Percentiles rank a stretch among this genome's conserved stretches.
Evolutionary conservation across 1,140 invertebrate species (phyloP).

Genomic region (Pseudoatta argentina): DNA sequence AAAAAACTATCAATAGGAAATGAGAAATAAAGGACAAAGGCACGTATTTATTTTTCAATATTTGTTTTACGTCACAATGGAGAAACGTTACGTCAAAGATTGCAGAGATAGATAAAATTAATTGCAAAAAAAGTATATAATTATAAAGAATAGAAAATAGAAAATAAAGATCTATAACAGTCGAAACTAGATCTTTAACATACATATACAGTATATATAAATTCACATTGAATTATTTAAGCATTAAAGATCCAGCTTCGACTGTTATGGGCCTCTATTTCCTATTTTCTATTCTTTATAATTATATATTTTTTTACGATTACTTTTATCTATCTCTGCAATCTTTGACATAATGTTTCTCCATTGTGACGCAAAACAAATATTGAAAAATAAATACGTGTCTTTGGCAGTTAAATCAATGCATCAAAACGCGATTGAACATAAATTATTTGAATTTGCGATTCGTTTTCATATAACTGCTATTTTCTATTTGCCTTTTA

Average conservation of each 20-base stretch:
- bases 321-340: conserved; percentile 6
- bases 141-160: background rate
- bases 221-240: too few relatives aligned
- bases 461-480: conserved; percentile 1
- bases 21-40: background rate
- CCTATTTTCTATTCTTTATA: background rate
- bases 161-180: too few relatives aligned
- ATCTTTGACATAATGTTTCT: background rate
- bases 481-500: conserved; percentile 3
- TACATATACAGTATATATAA: too few relatives aligned
- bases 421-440: conserved; percentile 5
- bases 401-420: conserved; percentile 32
- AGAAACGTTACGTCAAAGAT: background rate
- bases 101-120: conserved; percentile 10
- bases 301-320: background rate
- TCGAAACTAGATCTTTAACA: too few relatives aligned
- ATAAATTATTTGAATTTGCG: conserved; percentile 31
- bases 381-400: conserved; percentile 28
- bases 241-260: too few relatives aligned
- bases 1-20: too few relatives aligned
- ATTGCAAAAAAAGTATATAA: background rate
- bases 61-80: conserved; percentile 12
- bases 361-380: conserved; percentile 9
- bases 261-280: too few relatives aligned
- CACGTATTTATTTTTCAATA: conserved; percentile 26